Base-by-base conservation (phyloP, 2,113 vertebrate genomes). In the Sialia sialis region DNA sequence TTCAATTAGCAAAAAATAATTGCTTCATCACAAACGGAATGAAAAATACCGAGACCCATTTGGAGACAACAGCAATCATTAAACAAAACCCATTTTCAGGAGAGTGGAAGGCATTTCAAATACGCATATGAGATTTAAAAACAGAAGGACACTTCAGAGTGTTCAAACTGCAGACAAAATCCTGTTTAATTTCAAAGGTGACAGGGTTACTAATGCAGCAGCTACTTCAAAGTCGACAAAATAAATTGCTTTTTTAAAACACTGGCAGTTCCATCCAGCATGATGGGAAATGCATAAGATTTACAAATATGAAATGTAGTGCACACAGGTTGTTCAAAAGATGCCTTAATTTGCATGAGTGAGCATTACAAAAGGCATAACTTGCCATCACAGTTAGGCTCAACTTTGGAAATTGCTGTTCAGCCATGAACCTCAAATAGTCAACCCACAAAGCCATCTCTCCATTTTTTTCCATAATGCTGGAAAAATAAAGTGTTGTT, bases 1-100 rank as follows among this genome's bases (percentile, higher is more conserved):
- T 93, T 93, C 73, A 94, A 85, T 96, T 87, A 97, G 67, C 43
- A 96, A 93, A 94, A 51, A 94, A 75, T 96, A 96, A 95, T 94
- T 87, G 87, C 77, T 92, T 84, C 76, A 87, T 44, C 54, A 89
- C 64, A 95, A 97, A 75, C 46, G 75, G 83, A 91, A 58, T 89
- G n/a, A 92, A 95, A 91, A 96, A 89, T 89, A 67, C 66, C 82
- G 90, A 86, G 94, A 63, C 44, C 75, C 63, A 84, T 88, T 95
- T 93, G 93, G 38, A 75, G 54, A 94, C 84, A 95, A 79, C 74
- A 95, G 59, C 81, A 94, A 93, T 96, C 89, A 91, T 95, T 92
- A 96, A 95, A 91, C 60, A 97, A 97, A 97, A 96, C 66, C 44
- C 62, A 96, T 95, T 93, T 95, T 67, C 78, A 74, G 62, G 48